A percentile compares a stretch with the other conserved stretches of the same genome.
Conservation (phyloP, 1,140 invertebrate species). For the Euura lappo region DNA sequence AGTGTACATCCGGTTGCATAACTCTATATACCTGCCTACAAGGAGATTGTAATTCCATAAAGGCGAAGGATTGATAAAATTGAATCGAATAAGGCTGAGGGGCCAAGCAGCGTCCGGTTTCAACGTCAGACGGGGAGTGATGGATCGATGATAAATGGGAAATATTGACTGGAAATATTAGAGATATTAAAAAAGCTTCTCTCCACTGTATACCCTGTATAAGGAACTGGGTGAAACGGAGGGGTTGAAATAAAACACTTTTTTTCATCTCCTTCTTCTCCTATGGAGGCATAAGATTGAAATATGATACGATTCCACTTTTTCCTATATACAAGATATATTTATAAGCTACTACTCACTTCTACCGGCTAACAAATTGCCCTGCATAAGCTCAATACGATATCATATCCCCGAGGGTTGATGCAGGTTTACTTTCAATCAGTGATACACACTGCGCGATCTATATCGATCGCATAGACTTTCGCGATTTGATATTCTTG, state of each 20-base stretch:
- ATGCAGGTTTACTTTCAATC: not conserved
- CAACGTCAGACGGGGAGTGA: conserved; percentile 40
- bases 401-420: not conserved
- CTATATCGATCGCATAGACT: no score
- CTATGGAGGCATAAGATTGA: not conserved
- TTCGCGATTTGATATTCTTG: no score
- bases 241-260: no score
- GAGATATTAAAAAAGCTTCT: conserved; percentile 47
- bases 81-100: not conserved
- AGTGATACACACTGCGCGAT: not conserved
- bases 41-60: no score
- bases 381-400: no score
- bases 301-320: not conserved
- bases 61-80: no score
- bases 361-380: no score
- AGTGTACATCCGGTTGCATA: no score
- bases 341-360: no score
- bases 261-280: no score
- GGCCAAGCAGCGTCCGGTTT: conserved; percentile 35
- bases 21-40: no score
- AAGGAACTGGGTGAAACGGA: no score
- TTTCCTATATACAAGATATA: not conserved
- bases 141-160: conserved; percentile 47
- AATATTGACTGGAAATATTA: conserved; percentile 51
- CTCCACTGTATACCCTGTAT: not conserved